Evolutionary conservation across 2,113 vertebrate genomes (phyloP).

Genomic region (Martes martes): DNA sequence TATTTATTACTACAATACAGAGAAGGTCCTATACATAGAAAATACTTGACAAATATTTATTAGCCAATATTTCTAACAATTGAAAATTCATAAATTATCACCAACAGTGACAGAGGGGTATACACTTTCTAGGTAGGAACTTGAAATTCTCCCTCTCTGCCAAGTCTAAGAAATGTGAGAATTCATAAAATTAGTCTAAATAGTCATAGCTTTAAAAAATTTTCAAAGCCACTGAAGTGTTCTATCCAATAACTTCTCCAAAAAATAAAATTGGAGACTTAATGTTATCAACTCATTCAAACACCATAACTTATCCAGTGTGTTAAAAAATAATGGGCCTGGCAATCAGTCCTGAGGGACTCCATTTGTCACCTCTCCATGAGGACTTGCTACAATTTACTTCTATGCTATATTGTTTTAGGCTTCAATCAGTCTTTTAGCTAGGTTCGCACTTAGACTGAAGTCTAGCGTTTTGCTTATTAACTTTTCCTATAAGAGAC

Average conservation of each 20-base stretch:
- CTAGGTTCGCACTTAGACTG: constrained; percentile 57
- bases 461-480: constrained; percentile 70
- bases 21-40: background rate
- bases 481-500: constrained; percentile 71
- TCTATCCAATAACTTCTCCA: constrained; percentile 2
- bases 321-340: constrained; percentile 59
- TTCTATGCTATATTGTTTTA: constrained; percentile 33
- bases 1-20: background rate
- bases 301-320: constrained; percentile 36
- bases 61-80: background rate
- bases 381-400: constrained; percentile 59
- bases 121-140: constrained; percentile 18
- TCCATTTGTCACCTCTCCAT: constrained; percentile 41
- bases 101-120: background rate
- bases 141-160: background rate
- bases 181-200: constrained; percentile 39
- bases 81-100: background rate
- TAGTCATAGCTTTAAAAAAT: background rate
- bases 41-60: background rate
- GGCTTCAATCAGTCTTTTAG: constrained; percentile 50
- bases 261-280: constrained; percentile 49
- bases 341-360: constrained; percentile 31
- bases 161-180: background rate
- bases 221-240: background rate
- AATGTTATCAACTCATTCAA: constrained; percentile 58